Base-by-base conservation (phyloP, 64 coral and sea anemone species). In the Astreopora myriophthalma region DNA sequence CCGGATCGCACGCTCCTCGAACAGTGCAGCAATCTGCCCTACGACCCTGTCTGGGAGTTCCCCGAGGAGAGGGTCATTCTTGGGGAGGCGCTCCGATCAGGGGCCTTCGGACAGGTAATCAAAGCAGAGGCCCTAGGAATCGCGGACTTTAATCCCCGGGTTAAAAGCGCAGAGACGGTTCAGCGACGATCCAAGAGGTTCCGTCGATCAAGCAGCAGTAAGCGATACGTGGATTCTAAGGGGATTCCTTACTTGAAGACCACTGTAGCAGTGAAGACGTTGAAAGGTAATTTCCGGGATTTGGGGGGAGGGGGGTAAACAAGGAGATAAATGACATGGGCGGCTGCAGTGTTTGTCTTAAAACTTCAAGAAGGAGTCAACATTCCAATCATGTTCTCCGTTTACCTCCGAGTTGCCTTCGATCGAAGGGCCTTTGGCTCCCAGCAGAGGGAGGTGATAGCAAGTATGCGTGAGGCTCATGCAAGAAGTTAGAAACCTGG, bases 41-140 rank as follows among this genome's bases (percentile, higher is more conserved):
- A 95, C 33, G 94, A 96, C 48, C 84, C 87, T 8, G 94, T 92
- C 74, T 96, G 89, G 89, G 94, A 96, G 46, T 96, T 96, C 73
- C 90, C 89, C 11, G 94, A 92, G 26, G 94, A 96, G 20, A 78
- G 94, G 28, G 58, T 96, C 11, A 68, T 96, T 49, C 94, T 96
- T 36, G 94, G 89, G 22, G 63, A 88, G 20, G 12, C 69, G 12
- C 76, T 96, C 3, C 89, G 89, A 16, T 44, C 89, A 80, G 94
- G 94, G 29, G 94, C 94, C 6, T 92, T 92, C 76, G 90, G 90
- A 3, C 90, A 92, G 55, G 89, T 95, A 34, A 16, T 95, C 12
- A 34, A 75, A 32, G 94, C 94, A 14, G 94, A 95, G 39, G 94
- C 94, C 61, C 92, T 95, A 29, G 94, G 94, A 1, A 96, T 96